Evolutionary conservation across 2,113 vertebrate genomes (phyloP).

Genomic region (Pardalotus punctatus): DNA sequence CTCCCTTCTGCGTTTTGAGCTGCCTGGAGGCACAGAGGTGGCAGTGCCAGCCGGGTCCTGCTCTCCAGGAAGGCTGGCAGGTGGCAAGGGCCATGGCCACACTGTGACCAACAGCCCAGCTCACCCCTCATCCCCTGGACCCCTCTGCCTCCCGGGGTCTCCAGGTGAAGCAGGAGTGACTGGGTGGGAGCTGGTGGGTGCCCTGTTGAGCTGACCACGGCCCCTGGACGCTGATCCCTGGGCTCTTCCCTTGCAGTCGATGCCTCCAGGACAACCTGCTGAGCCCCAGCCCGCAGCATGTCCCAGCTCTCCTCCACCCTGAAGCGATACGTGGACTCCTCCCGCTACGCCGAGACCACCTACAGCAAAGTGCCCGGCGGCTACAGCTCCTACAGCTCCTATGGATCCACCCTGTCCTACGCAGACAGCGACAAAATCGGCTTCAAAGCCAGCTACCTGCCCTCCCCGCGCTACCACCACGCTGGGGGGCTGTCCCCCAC

Average conservation of each 20-base stretch:
- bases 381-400: slow-evolving; percentile 86
- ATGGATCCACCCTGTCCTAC: slow-evolving; percentile 80
- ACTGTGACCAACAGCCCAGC: not conserved
- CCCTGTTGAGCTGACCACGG: fast-evolving
- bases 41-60: not conserved
- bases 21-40: not conserved
- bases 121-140: not conserved
- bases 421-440: slow-evolving; percentile 80
- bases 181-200: not conserved
- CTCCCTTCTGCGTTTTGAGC: not conserved
- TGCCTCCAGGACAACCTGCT: slow-evolving; percentile 78
- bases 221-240: not conserved
- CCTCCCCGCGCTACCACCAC: slow-evolving; percentile 69
- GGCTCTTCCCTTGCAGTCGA: slow-evolving; percentile 79
- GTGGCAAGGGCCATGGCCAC: not conserved
- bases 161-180: not conserved
- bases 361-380: slow-evolving; percentile 76
- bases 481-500: slow-evolving; percentile 70
- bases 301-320: slow-evolving; percentile 93
- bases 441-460: slow-evolving; percentile 81
- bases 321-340: slow-evolving; percentile 82
- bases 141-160: not conserved
- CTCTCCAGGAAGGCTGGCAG: not conserved
- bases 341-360: slow-evolving; percentile 77
- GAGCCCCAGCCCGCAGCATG: slow-evolving; percentile 82